Percentiles rank a stretch among this genome's conserved stretches.
Conservation (phyloP, 2,888 invertebrate species). For the Thyatira batis region DNA sequence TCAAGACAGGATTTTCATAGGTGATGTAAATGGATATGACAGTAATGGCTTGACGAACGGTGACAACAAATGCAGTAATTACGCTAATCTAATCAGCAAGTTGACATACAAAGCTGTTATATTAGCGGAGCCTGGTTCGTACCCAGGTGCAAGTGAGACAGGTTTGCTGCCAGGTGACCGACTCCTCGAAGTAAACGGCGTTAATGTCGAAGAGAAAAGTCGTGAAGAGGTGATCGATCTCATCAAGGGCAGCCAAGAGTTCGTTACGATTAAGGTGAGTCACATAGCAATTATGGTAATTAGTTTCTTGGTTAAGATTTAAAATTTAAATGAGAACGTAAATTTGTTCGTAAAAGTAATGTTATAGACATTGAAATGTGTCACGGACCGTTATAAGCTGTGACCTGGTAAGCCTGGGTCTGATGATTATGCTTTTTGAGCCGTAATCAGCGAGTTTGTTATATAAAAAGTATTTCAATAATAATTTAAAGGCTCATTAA, state of each 20-base stretch:
- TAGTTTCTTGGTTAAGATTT: not conserved
- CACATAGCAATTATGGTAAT: constrained; percentile 4
- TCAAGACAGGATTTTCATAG: constrained; percentile 84
- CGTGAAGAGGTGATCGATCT: constrained; percentile 97
- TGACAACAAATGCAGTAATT: constrained; percentile 64
- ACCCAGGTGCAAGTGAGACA: constrained; percentile 88
- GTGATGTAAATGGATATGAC: constrained; percentile 63
- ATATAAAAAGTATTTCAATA: not conserved
- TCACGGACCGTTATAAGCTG: constrained; percentile 6
- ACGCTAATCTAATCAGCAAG: constrained; percentile 60
- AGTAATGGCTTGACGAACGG: constrained; percentile 62
- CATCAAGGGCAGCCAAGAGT: constrained; percentile 92
- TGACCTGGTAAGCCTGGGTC: constrained; percentile 3
- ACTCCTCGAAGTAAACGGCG: constrained; percentile 94
- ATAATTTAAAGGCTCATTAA: not conserved
- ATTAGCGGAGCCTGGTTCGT: constrained; percentile 94
- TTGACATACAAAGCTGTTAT: constrained; percentile 88
- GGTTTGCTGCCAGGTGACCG: constrained; percentile 97
- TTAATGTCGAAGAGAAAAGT: constrained; percentile 91
- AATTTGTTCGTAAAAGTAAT: constrained; percentile 4
- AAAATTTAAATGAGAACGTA: constrained; percentile 3
- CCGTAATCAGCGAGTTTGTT: not conserved
- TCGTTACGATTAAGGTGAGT: constrained; percentile 92
- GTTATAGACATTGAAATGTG: constrained; percentile 7
- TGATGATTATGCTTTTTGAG: constrained; percentile 1